Conservation (phyloP, 2,888 invertebrate genomes). For the Leptinotarsa rubiginosa region DNA sequence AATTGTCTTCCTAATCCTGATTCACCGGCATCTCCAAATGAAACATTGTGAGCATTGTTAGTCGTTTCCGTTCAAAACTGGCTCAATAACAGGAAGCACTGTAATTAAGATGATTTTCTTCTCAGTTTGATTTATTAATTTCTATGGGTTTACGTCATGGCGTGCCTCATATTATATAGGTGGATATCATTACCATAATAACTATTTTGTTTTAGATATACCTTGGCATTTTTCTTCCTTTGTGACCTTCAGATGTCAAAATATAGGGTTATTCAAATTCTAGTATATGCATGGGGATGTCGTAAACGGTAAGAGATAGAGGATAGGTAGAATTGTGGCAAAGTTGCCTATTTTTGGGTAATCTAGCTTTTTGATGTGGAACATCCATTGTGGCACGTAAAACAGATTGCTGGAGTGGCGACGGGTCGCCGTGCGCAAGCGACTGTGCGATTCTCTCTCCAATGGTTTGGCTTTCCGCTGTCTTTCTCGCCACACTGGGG, state of each 20-base stretch:
- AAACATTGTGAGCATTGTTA: conserved; percentile 42
- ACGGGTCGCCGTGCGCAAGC: no score
- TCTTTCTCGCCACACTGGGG: no score
- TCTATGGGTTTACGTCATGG: conserved; percentile 51
- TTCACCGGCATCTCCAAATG: not conserved
- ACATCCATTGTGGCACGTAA: no score
- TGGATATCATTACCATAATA: conserved; percentile 47
- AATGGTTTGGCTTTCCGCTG: no score
- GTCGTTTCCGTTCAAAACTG: conserved; percentile 50
- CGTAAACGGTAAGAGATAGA: no score
- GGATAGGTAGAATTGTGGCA: no score
- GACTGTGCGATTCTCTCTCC: no score
- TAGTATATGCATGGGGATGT: no score
- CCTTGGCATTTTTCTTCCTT: conserved; percentile 13
- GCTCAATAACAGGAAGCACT: conserved; percentile 51
- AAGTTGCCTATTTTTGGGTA: no score
- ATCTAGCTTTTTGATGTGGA: no score
- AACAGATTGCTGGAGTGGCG: no score
- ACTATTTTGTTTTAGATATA: conserved; percentile 33
- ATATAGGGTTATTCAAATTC: not conserved
- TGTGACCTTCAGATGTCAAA: not conserved
- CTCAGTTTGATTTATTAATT: conserved; percentile 50
- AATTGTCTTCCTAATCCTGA: not conserved
- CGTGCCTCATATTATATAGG: conserved; percentile 47
- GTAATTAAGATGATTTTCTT: conserved; percentile 54